phyloP scores from a whole-genome alignment of 2,113 vertebrate genomes.

The Cisticola juncidis region DNA sequence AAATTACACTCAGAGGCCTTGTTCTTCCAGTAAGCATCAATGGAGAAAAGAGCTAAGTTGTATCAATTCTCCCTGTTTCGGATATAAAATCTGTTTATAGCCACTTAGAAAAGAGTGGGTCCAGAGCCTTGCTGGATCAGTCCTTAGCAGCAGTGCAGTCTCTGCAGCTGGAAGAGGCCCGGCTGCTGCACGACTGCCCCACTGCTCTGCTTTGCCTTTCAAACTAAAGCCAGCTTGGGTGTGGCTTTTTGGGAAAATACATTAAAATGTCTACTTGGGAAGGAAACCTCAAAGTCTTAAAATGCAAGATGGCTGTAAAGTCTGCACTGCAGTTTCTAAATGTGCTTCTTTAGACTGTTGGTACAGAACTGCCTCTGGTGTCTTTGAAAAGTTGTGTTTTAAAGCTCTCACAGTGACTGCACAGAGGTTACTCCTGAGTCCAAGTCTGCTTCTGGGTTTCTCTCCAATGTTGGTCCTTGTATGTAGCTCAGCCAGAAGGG shows the following conservation, averaged over 20 bases:
- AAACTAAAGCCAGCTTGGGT: background rate
- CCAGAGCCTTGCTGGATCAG: background rate
- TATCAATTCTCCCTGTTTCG: background rate
- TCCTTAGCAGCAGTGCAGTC: background rate
- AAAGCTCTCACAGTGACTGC: background rate
- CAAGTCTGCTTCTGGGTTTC: background rate
- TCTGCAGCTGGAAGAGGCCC: background rate
- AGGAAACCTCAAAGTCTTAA: background rate
- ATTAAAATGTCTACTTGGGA: background rate
- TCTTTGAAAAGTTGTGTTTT: background rate
- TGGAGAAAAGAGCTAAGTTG: background rate
- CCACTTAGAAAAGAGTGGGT: background rate
- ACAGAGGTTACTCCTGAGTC: background rate
- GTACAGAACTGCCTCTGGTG: background rate
- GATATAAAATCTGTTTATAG: background rate
- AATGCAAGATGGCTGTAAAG: background rate
- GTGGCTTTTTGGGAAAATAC: background rate
- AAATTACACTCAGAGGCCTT: conserved; percentile 95
- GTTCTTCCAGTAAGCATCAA: conserved; percentile 89
- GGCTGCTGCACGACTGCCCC: background rate
- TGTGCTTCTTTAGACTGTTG: background rate
- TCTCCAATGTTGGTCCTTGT: background rate
- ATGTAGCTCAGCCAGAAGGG: background rate
- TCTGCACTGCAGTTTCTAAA: background rate
- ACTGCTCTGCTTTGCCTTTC: background rate